phyloP scores from a whole-genome alignment of 2,888 invertebrate genomes.

The Euspilapteryx auroguttella region DNA sequence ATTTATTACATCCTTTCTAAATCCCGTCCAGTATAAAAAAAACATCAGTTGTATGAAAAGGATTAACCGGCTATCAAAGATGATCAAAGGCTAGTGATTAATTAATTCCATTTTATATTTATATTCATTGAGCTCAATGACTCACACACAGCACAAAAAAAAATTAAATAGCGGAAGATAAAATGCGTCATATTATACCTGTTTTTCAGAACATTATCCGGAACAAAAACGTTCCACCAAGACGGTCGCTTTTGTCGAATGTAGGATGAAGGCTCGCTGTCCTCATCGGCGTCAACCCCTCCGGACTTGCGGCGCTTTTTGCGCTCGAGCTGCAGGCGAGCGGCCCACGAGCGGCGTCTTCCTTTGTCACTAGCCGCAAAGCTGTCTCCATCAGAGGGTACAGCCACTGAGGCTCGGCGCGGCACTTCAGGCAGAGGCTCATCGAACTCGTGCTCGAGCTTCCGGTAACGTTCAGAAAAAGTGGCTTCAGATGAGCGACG shows the following conservation, averaged over 20 bases:
- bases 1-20: conserved; percentile 32
- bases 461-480: conserved; percentile 46
- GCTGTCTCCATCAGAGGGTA: conserved; percentile 29
- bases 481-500: conserved; percentile 48
- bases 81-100: no score
- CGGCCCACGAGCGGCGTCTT: conserved; percentile 67
- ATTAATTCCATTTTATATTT: no score
- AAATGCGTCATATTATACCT: no score
- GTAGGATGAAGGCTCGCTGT: conserved; percentile 40
- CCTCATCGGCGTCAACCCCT: conserved; percentile 40
- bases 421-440: conserved; percentile 37
- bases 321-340: conserved; percentile 51
- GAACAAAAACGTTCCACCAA: conserved; percentile 89
- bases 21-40: no score
- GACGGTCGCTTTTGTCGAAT: conserved; percentile 75
- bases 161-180: no score
- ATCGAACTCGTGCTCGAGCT: conserved; percentile 44
- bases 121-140: no score
- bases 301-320: conserved; percentile 60
- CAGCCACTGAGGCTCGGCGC: conserved; percentile 46
- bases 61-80: no score
- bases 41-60: no score
- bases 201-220: conserved; percentile 71
- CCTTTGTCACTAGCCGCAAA: conserved; percentile 48
- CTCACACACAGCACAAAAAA: no score